phyloP scores from a whole-genome alignment of 2,888 invertebrate species.

The Yponomeuta cagnagella region DNA sequence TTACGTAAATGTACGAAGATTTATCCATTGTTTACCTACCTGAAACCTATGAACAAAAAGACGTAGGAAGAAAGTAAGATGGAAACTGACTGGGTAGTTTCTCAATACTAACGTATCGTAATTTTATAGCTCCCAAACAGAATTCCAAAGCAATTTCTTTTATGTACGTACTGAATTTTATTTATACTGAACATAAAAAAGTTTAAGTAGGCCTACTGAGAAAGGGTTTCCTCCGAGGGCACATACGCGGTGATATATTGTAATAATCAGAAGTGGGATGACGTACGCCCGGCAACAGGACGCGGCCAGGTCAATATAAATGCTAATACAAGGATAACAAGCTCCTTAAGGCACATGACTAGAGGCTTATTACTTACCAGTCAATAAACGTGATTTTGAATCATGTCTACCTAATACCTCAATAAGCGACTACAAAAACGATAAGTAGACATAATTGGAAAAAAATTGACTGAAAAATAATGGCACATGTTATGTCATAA shows the following conservation, averaged over 20 bases:
- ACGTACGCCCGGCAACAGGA: constrained; percentile 1
- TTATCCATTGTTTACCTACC: background rate
- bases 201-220: background rate
- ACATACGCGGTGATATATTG: background rate
- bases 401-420: background rate
- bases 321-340: constrained; percentile 52
- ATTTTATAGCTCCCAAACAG: background rate
- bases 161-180: background rate
- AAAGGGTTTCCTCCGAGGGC: background rate
- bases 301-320: constrained; percentile 52
- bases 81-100: background rate
- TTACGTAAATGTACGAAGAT: background rate
- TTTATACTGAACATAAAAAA: background rate
- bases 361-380: background rate
- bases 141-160: background rate
- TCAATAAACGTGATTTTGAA: background rate
- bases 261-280: background rate
- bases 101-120: background rate
- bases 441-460: too few relatives aligned
- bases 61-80: background rate
- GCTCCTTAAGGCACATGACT: constrained; percentile 18
- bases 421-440: too few relatives aligned
- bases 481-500: too few relatives aligned
- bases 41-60: background rate
- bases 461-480: too few relatives aligned